phyloP scores from a whole-genome alignment of 1,140 invertebrate genomes.

The Drosophila mojavensis region DNA sequence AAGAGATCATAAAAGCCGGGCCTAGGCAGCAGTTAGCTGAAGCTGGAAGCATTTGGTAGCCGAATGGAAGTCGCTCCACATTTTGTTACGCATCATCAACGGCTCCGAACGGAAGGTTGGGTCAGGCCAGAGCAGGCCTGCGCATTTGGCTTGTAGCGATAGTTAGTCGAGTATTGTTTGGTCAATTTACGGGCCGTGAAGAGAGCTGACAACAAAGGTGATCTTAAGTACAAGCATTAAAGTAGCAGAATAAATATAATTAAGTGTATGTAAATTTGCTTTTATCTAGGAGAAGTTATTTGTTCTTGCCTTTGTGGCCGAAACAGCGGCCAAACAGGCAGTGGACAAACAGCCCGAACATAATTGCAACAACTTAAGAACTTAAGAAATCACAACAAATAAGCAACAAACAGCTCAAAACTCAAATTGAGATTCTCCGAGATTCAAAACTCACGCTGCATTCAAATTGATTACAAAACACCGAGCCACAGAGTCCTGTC shows the following conservation, averaged over 20 bases:
- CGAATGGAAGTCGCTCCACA: conserved; percentile 52
- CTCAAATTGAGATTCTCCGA: conserved; percentile 8
- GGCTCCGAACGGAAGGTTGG: neutral
- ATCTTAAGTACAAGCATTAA: conserved; percentile 49
- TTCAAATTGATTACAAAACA: conserved; percentile 78
- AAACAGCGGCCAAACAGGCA: conserved; percentile 27
- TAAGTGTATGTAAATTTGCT: conserved; percentile 56
- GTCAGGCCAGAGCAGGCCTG: neutral
- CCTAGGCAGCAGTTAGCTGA: neutral
- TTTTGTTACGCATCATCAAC: conserved; percentile 59
- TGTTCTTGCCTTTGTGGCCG: conserved; percentile 41
- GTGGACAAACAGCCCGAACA: conserved; percentile 37
- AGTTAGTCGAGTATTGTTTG: conserved; percentile 70
- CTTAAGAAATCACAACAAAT: conserved; percentile 80
- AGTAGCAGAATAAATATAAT: conserved; percentile 53
- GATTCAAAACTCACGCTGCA: conserved; percentile 54
- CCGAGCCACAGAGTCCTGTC: conserved; percentile 41
- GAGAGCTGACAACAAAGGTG: conserved; percentile 6
- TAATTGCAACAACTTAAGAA: conserved; percentile 80
- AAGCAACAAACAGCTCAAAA: conserved; percentile 55
- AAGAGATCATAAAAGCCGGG: conserved; percentile 23
- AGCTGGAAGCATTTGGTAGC: conserved; percentile 30
- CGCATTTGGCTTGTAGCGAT: conserved; percentile 34
- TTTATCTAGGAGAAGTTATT: neutral
- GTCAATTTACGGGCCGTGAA: conserved; percentile 58